Base-by-base conservation (phyloP, 1,140 invertebrate genomes). In the Drosophila miranda region DNA sequence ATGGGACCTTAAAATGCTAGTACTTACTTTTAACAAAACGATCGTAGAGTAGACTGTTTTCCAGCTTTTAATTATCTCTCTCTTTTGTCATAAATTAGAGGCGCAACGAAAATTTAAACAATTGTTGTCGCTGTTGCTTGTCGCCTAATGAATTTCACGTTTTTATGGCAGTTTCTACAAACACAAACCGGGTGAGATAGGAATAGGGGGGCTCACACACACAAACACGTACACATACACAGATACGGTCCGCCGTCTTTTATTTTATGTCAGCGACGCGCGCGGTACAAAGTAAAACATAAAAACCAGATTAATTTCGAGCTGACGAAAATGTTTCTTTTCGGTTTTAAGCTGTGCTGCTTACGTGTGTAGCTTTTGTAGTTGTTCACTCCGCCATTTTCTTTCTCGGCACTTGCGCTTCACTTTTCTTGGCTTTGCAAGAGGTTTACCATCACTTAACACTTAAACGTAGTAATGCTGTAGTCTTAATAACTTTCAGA, bases 301-400 rank as follows among this genome's bases (percentile, higher is more conserved):
- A 86, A 84, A 75, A 84, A 80, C 81, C 81, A 84, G 81, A 84
- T 86, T 84, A 80, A 86, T 80, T 81, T 75, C 75, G 55, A 64
- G 41, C 78, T 70, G 78, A 53, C 78, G 48, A 72, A 71, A 77
- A 82, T 73, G 70, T 78, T 71, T 68, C 51, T 61, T 23, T 61
- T 45, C 44, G 34, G 52, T 79, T 73, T 79, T 84, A 77, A 84
- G 81, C 81, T 71, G 51, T 57, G 34, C 34, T 38, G 34, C 34
- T 13, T 83, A 78, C 80, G 80, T 84, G 62, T 72, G 53, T 56
- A 60, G 49, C 44, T 80, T 73, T 60, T 75, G 66, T 70, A 70
- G 64, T 77, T 80, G 73, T 77, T 86, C 58, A 68, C 81, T 62
- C 76, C 80, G 80, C 80, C 80, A 84, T 84, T 84, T 84, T 84